A percentile compares a stretch with the other conserved stretches of the same genome.
Evolutionary conservation across 1,140 invertebrate species (phyloP).

Genomic region (Bombus consobrinus): DNA sequence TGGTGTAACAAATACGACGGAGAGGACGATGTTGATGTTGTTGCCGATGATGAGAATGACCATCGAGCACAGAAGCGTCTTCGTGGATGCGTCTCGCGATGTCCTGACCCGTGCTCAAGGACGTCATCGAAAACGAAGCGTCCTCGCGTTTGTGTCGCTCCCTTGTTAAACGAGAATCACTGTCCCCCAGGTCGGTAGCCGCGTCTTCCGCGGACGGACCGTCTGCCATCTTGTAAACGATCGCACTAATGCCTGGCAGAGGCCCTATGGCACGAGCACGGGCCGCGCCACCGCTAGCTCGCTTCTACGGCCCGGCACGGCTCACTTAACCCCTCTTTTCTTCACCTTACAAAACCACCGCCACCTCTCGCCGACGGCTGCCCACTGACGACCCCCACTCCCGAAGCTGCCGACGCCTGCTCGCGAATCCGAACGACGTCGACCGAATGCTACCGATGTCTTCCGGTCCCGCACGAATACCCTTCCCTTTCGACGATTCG

Average conservation of each 20-base stretch:
- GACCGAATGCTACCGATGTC: not conserved
- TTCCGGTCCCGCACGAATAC: not conserved
- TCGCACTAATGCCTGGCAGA: slow-evolving; percentile 68
- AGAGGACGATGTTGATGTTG: slow-evolving; percentile 29
- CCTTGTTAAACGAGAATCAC: slow-evolving; percentile 70
- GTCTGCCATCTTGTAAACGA: slow-evolving; percentile 80
- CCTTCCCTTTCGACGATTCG: not conserved
- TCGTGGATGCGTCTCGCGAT: slow-evolving; percentile 44
- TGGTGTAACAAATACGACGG: slow-evolving; percentile 36
- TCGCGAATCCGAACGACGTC: slow-evolving; percentile 12
- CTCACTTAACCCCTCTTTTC: slow-evolving; percentile 59
- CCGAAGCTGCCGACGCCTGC: slow-evolving; percentile 38
- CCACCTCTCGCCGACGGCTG: slow-evolving; percentile 63
- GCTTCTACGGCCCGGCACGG: slow-evolving; percentile 58
- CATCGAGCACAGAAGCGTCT: slow-evolving; percentile 24
- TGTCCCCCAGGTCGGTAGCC: slow-evolving; percentile 56
- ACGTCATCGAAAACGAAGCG: slow-evolving; percentile 46
- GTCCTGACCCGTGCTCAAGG: slow-evolving; percentile 40
- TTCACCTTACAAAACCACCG: slow-evolving; percentile 57
- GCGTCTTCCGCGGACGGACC: slow-evolving; percentile 75
- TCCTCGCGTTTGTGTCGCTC: slow-evolving; percentile 72
- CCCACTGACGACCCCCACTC: slow-evolving; percentile 52
- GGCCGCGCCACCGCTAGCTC: slow-evolving; percentile 57
- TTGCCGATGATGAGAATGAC: slow-evolving; percentile 46
- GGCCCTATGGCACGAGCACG: slow-evolving; percentile 65